Evolutionary conservation across 2,797 vertebrate genomes (phyloP).

Genomic region (Acrossocheilus wenchowensis): DNA sequence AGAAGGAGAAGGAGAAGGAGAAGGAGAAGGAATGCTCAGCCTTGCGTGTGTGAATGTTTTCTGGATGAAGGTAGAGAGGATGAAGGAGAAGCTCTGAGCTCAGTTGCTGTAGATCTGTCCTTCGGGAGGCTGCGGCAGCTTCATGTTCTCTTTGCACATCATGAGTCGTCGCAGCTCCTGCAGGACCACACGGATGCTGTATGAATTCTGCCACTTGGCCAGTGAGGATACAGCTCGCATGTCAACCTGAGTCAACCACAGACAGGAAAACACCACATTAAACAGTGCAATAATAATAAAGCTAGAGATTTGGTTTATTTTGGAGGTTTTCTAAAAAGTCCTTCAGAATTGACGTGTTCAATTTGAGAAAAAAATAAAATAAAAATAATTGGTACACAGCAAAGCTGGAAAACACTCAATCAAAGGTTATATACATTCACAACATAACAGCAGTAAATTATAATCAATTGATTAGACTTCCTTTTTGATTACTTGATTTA

Average conservation of each 20-base stretch:
- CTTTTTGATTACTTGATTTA: not conserved
- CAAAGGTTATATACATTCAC: not conserved
- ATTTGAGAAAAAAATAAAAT: not conserved
- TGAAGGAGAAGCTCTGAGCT: constrained; percentile 59
- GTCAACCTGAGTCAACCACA: constrained; percentile 82
- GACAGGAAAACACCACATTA: not conserved
- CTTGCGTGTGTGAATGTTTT: constrained; percentile 25
- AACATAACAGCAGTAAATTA: no score
- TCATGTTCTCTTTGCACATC: constrained; percentile 95
- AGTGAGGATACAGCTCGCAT: constrained; percentile 84
- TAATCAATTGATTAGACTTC: no score
- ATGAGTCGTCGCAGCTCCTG: constrained; percentile 92
- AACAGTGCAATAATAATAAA: not conserved
- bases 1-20: constrained; percentile 22
- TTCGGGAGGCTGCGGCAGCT: constrained; percentile 92
- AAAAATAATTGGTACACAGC: not conserved
- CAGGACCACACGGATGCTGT: constrained; percentile 91
- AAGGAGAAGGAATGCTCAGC: constrained; percentile 41
- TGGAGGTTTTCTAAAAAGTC: not conserved
- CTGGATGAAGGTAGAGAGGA: constrained; percentile 32
- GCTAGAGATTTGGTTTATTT: not conserved
- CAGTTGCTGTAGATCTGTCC: constrained; percentile 94
- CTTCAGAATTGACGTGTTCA: not conserved
- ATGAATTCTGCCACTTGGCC: constrained; percentile 91
- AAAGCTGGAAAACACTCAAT: not conserved